Evolutionary conservation across 2,888 invertebrate species (phyloP).

Genomic region (Oligia latruncula): DNA sequence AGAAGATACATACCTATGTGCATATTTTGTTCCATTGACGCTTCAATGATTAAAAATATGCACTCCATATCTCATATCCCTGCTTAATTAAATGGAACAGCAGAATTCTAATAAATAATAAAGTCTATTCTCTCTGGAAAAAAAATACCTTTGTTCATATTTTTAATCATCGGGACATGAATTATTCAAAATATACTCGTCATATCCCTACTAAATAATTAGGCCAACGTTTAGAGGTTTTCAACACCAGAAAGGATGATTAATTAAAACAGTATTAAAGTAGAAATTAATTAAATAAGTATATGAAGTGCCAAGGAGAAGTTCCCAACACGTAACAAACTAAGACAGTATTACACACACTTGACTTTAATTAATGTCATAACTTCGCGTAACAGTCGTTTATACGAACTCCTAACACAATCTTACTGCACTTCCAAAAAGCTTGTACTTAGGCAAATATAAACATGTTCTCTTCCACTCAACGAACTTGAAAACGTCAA

Average conservation of each 20-base stretch:
- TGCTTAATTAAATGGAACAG: not conserved
- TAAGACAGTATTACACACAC: slow-evolving; percentile 52
- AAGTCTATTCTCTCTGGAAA: too few species aligned
- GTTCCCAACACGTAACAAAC: slow-evolving; percentile 41
- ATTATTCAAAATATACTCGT: not conserved
- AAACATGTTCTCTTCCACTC: slow-evolving; percentile 13
- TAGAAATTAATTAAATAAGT: slow-evolving; percentile 33
- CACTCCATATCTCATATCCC: not conserved
- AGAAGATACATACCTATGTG: too few species aligned
- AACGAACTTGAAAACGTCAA: slow-evolving; percentile 38
- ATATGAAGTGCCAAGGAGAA: slow-evolving; percentile 34
- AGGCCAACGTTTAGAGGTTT: not conserved
- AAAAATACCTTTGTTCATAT: not conserved
- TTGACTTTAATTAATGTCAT: slow-evolving; percentile 46
- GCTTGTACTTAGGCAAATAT: slow-evolving; percentile 15
- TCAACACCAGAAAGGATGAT: not conserved
- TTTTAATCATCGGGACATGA: not conserved
- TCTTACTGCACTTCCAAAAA: slow-evolving; percentile 26
- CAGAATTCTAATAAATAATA: not conserved
- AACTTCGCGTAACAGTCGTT: slow-evolving; percentile 42
- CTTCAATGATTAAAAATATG: not conserved
- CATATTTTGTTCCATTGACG: not conserved
- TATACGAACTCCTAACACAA: slow-evolving; percentile 19
- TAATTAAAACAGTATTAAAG: slow-evolving; percentile 20
- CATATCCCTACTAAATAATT: not conserved